Percentiles rank a stretch among this genome's conserved stretches.
Conservation (phyloP, 1,140 invertebrate species). For the Brachystomella parvula region DNA sequence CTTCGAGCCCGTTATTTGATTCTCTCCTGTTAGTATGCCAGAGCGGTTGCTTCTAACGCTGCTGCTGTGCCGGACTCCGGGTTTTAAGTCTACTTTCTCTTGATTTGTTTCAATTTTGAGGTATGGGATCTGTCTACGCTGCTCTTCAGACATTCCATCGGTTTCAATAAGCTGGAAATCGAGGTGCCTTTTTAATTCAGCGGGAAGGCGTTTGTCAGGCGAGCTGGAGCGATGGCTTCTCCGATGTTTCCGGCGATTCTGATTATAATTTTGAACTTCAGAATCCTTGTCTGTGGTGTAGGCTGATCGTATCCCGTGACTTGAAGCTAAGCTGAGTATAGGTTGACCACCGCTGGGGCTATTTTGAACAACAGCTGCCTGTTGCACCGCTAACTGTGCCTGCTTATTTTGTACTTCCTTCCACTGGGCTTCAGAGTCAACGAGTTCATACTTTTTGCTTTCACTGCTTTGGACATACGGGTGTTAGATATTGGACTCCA, state of each 20-base stretch:
- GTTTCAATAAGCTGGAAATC: slow-evolving; percentile 85
- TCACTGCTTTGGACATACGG: slow-evolving; percentile 32
- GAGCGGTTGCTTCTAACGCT: slow-evolving; percentile 33
- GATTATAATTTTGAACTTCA: slow-evolving; percentile 46
- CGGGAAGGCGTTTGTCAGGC: slow-evolving; percentile 52
- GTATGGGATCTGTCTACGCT: slow-evolving; percentile 83
- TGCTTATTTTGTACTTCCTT: slow-evolving; percentile 69
- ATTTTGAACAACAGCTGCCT: slow-evolving; percentile 52
- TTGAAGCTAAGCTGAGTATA: no score
- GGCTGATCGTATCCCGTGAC: slow-evolving; percentile 46
- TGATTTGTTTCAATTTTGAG: slow-evolving; percentile 63
- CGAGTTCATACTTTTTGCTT: slow-evolving; percentile 52
- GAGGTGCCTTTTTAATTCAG: slow-evolving; percentile 66
- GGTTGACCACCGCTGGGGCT: slow-evolving; percentile 11
- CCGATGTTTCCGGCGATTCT: slow-evolving; percentile 50
- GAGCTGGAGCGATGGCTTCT: slow-evolving; percentile 49
- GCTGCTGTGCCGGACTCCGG: slow-evolving; percentile 27
- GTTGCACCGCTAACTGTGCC: slow-evolving; percentile 54
- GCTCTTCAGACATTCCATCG: slow-evolving; percentile 68
- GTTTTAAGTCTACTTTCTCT: slow-evolving; percentile 34
- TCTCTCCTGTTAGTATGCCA: not conserved
- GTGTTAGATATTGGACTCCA: no score
- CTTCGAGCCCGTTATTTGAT: not conserved
- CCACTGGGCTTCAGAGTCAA: slow-evolving; percentile 82
- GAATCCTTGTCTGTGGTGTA: slow-evolving; percentile 50